Evolutionary conservation across 2,888 invertebrate species (phyloP).

Genomic region (Tridacna gigas): DNA sequence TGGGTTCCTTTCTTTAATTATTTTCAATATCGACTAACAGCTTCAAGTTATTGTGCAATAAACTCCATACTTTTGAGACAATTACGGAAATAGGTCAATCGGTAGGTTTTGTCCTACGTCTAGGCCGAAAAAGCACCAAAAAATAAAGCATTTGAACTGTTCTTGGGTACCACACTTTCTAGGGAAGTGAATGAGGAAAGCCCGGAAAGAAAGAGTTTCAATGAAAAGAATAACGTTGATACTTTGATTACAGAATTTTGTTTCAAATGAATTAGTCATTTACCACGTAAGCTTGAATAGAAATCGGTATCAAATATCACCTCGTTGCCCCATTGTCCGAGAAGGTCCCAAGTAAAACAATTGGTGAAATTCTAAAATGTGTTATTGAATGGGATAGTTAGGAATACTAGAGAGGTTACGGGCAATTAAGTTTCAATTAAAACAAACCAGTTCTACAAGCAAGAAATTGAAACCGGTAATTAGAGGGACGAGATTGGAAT

Average conservation of each 20-base stretch:
- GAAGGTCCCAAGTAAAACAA: conserved; percentile 19
- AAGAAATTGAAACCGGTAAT: conserved; percentile 57
- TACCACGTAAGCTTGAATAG: background rate
- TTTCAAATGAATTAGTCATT: conserved; percentile 10
- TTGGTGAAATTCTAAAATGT: background rate
- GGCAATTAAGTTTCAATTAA: conserved; percentile 62
- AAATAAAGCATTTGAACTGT: too few species aligned
- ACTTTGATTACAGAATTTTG: conserved; percentile 5
- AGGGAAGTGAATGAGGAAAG: too few species aligned
- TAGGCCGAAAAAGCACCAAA: too few species aligned
- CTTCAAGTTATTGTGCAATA: too few species aligned
- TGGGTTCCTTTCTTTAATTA: too few species aligned
- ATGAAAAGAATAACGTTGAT: background rate
- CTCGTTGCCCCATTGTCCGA: conserved; percentile 31
- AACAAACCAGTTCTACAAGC: conserved; percentile 40
- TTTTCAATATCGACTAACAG: too few species aligned
- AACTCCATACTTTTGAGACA: too few species aligned
- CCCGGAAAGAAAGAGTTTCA: background rate
- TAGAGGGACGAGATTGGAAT: conserved; percentile 38
- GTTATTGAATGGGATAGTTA: conserved; percentile 22
- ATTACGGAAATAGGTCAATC: too few species aligned
- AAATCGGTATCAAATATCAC: conserved; percentile 2
- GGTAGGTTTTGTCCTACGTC: too few species aligned
- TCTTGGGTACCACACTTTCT: too few species aligned
- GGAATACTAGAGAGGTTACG: conserved; percentile 37